Base-by-base conservation (phyloP, 2,113 vertebrate genomes). In the Podiceps cristatus region DNA sequence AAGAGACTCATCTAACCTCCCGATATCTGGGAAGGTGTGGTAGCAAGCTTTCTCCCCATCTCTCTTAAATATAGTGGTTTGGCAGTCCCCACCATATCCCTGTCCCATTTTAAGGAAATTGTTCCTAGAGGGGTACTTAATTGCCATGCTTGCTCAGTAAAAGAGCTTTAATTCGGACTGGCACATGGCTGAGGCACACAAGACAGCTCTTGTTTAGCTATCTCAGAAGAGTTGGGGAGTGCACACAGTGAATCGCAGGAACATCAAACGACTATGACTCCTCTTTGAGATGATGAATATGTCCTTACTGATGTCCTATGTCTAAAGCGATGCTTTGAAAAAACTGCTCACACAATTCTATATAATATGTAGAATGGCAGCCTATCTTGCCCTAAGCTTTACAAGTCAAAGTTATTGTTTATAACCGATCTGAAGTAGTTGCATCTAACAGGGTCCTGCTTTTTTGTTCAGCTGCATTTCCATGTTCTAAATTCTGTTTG, bases 301-400 rank as follows among this genome's bases (percentile, higher is more conserved):
- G 0, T 45, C 58, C 63, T 4, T 2, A 27, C 16, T 76, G 59
- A n/a, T 50, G 42, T 63, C 9, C 56, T 53, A 1, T 20, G 18
- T 77, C 47, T 62, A 45, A 69, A 63, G 28, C 1, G 1, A 42
- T 87, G 31, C 11, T 78, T 67, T 84, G 28, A 45, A 93, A 91
- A 47, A 89, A 49, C 35, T 67, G 28, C 10, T 76, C 4, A 11
- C 28, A 12, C 7, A 55, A 9, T 74, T 84, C 55, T 50, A 3
- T 60, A 31, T 37, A 29, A 60, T 28, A 53, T 15, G 13, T 47
- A 68, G 42, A n/a, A 47, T 22, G 25, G 13, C 50, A 81, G n/a
- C n/a, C 8, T n/a, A 50, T 73, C 13, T 90, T 90, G 19, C 45
- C 11, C 13, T 78, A 60, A 81, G 29, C 45, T 94, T 91, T 81